Base-by-base conservation (phyloP, 2,113 vertebrate genomes). In the Prinia subflava region DNA sequence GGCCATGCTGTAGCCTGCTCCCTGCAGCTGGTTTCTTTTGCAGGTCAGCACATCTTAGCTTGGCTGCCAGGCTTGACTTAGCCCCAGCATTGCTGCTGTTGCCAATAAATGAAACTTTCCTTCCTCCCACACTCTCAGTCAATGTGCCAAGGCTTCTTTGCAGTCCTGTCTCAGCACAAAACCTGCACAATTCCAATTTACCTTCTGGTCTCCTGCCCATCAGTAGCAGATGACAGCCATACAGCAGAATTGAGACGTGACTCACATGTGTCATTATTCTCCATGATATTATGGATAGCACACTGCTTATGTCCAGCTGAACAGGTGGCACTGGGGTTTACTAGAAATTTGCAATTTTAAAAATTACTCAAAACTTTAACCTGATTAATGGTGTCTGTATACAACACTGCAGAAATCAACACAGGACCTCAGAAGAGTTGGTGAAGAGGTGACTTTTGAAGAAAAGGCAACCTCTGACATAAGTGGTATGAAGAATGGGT, bases 161-260 rank as follows among this genome's bases (percentile, higher is more conserved):
- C 50, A 87, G 33, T 50, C 47, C 35, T 39, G 30, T 35, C 59
- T 22, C 7, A 4, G 16, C 35, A 65, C 23, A 68, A 91, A 81
- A 47, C 31, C 16, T 67, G 31, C 62, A 11, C 21, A 20, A 55
- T 46, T 79, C 42, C 33, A 46, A 3, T 50, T 60, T 50, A 35
- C 9, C 1, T 35, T 89, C 33, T 0, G 0, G 25, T 71, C 28
- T 80, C 41, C 53, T 77, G 57, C 35, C 49, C 33, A 31, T 44
- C 5, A 5, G 57, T 10, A 77, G 63, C 31, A 55, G 35, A 30
- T 22, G 46, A 37, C 50, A 65, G 68, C 41, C 30, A 22, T 9
- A 27, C 7, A n/a, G 23, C 9, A 4, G 68, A 64, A 83, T 15
- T 23, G 53, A 77, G 46, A 44, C 0, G 0, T n/a, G 63, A 56